Base-by-base conservation (phyloP, 1,140 invertebrate species). In the Apolygus lucorum region DNA sequence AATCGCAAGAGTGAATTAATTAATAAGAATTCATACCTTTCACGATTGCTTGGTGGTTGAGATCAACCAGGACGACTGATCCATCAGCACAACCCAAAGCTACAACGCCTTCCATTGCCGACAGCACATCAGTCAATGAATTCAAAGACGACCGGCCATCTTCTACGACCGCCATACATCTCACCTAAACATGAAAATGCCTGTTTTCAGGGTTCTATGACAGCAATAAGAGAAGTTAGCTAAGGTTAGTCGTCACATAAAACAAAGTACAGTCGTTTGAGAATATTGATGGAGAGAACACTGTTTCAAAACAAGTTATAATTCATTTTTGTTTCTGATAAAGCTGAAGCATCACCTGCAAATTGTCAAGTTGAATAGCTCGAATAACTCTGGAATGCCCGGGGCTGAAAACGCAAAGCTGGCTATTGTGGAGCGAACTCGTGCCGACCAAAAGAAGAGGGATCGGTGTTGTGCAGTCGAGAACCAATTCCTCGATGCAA, bases 11-110 rank as follows among this genome's bases (percentile, higher is more conserved):
- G n/a, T n/a, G n/a, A n/a, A n/a, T n/a, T n/a, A n/a, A n/a, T n/a
- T n/a, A n/a, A n/a, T n/a, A n/a, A n/a, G n/a, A n/a, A n/a, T n/a
- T 4, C 34, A 8, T 42, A 59, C 54, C 54, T 59, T 59, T 59
- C 22, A 59, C 22, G 11, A 59, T 4, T 4, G 11, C 4, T 59
- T 59, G 11, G 8, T 21, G 11, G 54, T 59, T 59, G 11, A 59
- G 22, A 24, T 59, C 54, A 21, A 59, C 22, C 2, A 59, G 54
- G 2, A 59, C 54, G 22, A 59, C 54, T 11, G 54, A 59, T 11
- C 54, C 54, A 59, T 59, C 54, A 4, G 54, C 4, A 21, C 54
- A 59, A 22, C 54, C 54, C 11, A 59, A 4, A 11, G 54, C 54
- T 4, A 59, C 22, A 22, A 59, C 54, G 54, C 54, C 54, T 4